Evolutionary conservation across 2,888 invertebrate species (phyloP).

Genomic region (Limenitis arthemis): DNA sequence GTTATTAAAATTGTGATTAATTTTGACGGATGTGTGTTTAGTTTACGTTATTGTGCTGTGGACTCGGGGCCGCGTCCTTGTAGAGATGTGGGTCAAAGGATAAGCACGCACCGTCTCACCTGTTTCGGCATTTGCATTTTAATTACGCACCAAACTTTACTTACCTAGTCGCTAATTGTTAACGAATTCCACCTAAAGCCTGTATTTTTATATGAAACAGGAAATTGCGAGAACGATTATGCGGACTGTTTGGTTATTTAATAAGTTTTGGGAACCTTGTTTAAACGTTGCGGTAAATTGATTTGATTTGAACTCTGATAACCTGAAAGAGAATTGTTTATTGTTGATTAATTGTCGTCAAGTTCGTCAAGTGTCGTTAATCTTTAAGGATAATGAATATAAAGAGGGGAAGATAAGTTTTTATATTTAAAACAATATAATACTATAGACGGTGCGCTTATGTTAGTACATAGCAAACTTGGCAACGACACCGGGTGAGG

Average conservation of each 20-base stretch:
- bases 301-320: background rate
- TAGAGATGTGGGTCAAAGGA: constrained; percentile 65
- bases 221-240: constrained; percentile 39
- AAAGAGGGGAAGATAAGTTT: background rate
- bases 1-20: background rate
- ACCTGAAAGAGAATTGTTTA: background rate
- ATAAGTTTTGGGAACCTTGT: background rate
- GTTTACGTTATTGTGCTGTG: constrained; percentile 3
- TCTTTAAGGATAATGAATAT: background rate
- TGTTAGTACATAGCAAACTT: constrained; percentile 18
- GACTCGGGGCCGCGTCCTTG: constrained; percentile 56
- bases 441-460: constrained; percentile 2
- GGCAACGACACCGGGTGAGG: constrained; percentile 45
- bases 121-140: constrained; percentile 57
- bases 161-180: constrained; percentile 44
- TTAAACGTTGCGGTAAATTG: background rate
- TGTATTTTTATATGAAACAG: constrained; percentile 28
- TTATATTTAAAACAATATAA: constrained; percentile 4
- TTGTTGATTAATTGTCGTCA: background rate
- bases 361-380: background rate
- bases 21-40: constrained; percentile 7
- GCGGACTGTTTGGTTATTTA: constrained; percentile 22
- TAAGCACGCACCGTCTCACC: constrained; percentile 42
- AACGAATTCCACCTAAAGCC: constrained; percentile 38
- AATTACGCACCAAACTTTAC: constrained; percentile 45